Percentiles rank a stretch among this genome's conserved stretches.
Evolutionary conservation across 2,888 invertebrate genomes (phyloP).

Genomic region (Schizotus pectinicornis): DNA sequence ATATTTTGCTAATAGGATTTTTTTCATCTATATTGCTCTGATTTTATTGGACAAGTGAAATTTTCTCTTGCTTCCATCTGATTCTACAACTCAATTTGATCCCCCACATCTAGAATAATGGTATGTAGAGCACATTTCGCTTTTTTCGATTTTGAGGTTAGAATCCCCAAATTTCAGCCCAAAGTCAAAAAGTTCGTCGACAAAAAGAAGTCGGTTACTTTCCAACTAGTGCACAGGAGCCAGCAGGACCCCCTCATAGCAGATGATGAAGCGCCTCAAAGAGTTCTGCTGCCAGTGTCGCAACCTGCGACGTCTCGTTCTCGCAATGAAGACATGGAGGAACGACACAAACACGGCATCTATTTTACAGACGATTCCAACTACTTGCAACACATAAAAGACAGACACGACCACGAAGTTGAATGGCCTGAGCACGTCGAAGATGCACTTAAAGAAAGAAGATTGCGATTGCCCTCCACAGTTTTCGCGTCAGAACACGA

Average conservation of each 20-base stretch:
- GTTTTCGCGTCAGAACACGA: constrained; percentile 64
- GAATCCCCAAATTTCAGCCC: constrained; percentile 32
- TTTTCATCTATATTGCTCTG: too few species aligned
- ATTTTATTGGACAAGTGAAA: too few species aligned
- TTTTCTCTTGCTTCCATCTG: neutral
- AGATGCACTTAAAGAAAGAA: constrained; percentile 37
- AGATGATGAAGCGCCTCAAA: constrained; percentile 88
- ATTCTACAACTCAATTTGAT: neutral
- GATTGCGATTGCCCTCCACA: constrained; percentile 41
- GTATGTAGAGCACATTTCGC: neutral
- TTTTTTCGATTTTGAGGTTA: constrained; percentile 17
- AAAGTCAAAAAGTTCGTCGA: constrained; percentile 87
- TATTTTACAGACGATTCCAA: constrained; percentile 95
- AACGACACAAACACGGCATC: constrained; percentile 86
- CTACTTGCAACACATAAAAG: constrained; percentile 89
- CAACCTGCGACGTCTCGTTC: constrained; percentile 43
- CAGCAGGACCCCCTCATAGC: constrained; percentile 90
- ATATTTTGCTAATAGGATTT: too few species aligned
- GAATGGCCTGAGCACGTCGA: constrained; percentile 59
- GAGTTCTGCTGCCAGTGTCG: constrained; percentile 75
- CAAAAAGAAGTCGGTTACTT: constrained; percentile 89
- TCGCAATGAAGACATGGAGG: constrained; percentile 66
- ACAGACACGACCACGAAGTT: constrained; percentile 63
- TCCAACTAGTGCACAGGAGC: constrained; percentile 91
- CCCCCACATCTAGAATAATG: too few species aligned